These are phyloP conservation scores for Mylabris phalerata DNA, from an alignment of 1,140 invertebrate species.

Conservation along the genomic window DNA sequence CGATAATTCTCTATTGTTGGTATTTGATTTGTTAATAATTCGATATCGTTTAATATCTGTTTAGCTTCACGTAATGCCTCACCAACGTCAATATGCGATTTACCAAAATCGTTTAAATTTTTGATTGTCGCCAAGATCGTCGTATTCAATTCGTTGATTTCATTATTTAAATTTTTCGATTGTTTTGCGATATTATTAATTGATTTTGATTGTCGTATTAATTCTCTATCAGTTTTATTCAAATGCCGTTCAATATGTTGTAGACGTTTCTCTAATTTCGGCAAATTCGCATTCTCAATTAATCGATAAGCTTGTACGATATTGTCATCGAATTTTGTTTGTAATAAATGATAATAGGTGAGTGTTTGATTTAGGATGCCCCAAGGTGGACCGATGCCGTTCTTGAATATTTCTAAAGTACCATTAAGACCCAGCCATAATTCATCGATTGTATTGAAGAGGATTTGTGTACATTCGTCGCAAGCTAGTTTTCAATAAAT, in stretches of 20 bases:
- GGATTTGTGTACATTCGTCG: slow-evolving; percentile 81
- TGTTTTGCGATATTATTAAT: background rate
- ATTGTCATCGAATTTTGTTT: slow-evolving; percentile 26
- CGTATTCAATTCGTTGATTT: slow-evolving; percentile 30
- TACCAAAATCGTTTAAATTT: slow-evolving; percentile 30
- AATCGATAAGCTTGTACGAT: slow-evolving; percentile 45
- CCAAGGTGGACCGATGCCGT: slow-evolving; percentile 36
- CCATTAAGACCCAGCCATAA: slow-evolving; percentile 26
- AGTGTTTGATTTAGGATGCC: slow-evolving; percentile 20
- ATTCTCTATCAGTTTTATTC: slow-evolving; percentile 7
- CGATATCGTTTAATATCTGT: slow-evolving; percentile 27
- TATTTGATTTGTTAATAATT: slow-evolving; percentile 18
- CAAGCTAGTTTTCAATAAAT: slow-evolving; percentile 59
- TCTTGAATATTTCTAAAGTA: slow-evolving; percentile 32
- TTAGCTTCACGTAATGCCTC: slow-evolving; percentile 28
- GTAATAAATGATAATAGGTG: slow-evolving; percentile 12
- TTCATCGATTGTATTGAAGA: slow-evolving; percentile 60
- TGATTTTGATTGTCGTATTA: background rate
- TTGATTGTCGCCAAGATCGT: slow-evolving; percentile 23
- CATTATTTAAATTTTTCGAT: background rate
- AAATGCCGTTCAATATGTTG: slow-evolving; percentile 6
- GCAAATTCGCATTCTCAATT: slow-evolving; percentile 37
- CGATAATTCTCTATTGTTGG: slow-evolving; percentile 12
- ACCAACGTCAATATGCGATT: slow-evolving; percentile 26
- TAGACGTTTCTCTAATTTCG: slow-evolving; percentile 6